A percentile compares a stretch with the other conserved stretches of the same genome.
Evolutionary conservation across 2,888 invertebrate genomes (phyloP).

Genomic region (Panzeria rudis): DNA sequence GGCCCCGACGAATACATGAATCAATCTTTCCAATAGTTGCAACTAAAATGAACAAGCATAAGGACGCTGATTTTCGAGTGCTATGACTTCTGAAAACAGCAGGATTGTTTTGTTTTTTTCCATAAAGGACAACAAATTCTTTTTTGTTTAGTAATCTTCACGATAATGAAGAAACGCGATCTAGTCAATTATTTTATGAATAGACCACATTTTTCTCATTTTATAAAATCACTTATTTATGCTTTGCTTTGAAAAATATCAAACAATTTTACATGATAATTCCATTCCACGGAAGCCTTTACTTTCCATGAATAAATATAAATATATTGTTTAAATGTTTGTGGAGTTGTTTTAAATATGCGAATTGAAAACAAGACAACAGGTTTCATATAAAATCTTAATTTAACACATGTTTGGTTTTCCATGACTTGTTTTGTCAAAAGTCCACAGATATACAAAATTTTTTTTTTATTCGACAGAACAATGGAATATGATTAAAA

Average conservation of each 20-base stretch:
- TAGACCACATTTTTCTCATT: slow-evolving; percentile 15
- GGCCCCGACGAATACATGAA: too few species aligned
- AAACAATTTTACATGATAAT: slow-evolving; percentile 15
- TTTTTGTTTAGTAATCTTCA: too few species aligned
- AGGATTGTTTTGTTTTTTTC: too few species aligned
- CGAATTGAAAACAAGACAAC: slow-evolving; percentile 13
- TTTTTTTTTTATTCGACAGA: neutral
- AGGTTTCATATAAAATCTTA: slow-evolving; percentile 35
- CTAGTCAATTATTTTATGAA: neutral
- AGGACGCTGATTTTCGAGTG: too few species aligned
- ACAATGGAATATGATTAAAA: too few species aligned
- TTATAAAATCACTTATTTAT: slow-evolving; percentile 1
- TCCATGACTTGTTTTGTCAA: neutral
- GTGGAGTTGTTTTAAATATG: neutral
- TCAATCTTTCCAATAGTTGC: too few species aligned
- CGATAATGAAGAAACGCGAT: neutral
- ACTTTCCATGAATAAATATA: slow-evolving; percentile 34
- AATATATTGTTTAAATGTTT: slow-evolving; percentile 22
- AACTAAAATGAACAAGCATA: too few species aligned
- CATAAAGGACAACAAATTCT: too few species aligned
- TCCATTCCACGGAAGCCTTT: slow-evolving; percentile 38
- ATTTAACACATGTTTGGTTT: slow-evolving; percentile 12
- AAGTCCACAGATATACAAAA: too few species aligned
- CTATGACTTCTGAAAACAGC: too few species aligned
- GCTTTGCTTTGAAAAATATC: neutral